Evolutionary conservation across 2,888 invertebrate species (phyloP).

Genomic region (Apamea sordens): DNA sequence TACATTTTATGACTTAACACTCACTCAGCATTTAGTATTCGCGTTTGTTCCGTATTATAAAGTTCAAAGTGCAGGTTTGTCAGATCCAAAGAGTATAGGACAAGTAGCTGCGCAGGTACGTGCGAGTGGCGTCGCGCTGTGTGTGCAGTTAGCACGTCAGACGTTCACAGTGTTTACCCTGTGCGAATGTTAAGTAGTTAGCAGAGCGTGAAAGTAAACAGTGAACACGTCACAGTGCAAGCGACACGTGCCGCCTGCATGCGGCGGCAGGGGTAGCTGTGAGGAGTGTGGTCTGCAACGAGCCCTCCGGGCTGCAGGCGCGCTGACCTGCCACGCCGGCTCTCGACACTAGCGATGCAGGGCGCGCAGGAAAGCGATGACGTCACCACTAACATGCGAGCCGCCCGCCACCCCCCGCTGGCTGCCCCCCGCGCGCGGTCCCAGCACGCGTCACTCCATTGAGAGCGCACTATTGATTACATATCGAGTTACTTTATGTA

Average conservation of each 20-base stretch:
- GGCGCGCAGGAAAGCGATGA: conserved; percentile 19
- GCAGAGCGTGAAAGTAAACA: conserved; percentile 46
- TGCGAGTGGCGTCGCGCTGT: neutral
- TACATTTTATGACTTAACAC: conserved; percentile 9
- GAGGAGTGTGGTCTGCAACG: too few relatives aligned
- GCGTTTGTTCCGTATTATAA: conserved; percentile 7
- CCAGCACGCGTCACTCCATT: neutral
- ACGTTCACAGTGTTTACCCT: conserved; percentile 10
- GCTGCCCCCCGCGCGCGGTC: neutral
- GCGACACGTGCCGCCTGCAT: neutral
- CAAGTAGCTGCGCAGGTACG: neutral
- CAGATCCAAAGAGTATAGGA: neutral
- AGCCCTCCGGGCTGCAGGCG: neutral
- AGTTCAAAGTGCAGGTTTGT: conserved; percentile 25
- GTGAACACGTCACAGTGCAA: neutral
- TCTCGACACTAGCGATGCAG: neutral
- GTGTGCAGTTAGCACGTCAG: conserved; percentile 31
- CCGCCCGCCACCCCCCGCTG: neutral
- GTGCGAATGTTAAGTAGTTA: conserved; percentile 26
- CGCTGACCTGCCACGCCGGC: neutral
- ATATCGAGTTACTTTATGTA: conserved; percentile 48
- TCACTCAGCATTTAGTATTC: neutral
- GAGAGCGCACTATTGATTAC: conserved; percentile 48
- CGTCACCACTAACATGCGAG: neutral
- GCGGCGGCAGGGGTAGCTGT: neutral